phyloP scores from a whole-genome alignment of 2,888 invertebrate species.

The Heterodera filipjevi region DNA sequence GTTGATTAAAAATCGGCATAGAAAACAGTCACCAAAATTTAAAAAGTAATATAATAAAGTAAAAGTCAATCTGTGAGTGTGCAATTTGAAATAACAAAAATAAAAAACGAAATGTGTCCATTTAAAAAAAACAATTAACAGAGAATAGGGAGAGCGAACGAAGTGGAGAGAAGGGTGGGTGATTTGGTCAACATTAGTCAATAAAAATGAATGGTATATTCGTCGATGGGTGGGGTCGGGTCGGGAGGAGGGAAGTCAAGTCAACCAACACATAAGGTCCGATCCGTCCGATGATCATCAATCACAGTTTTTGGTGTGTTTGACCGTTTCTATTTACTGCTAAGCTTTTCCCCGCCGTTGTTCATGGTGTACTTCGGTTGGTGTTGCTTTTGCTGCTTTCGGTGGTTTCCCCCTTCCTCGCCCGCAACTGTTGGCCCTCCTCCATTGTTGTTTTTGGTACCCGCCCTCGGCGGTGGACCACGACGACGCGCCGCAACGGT shows the following conservation, averaged over 20 bases:
- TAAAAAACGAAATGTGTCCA: neutral
- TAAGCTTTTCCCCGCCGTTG: too few relatives aligned
- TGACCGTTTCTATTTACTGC: too few relatives aligned
- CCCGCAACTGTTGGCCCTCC: too few relatives aligned
- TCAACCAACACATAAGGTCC: neutral
- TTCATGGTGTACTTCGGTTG: too few relatives aligned
- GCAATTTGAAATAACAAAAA: neutral
- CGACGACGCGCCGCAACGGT: constrained; percentile 37
- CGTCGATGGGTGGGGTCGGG: neutral
- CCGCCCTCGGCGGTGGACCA: constrained; percentile 14
- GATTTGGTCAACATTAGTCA: too few relatives aligned
- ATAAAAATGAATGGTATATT: too few relatives aligned
- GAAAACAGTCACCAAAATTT: neutral
- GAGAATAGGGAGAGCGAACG: too few relatives aligned
- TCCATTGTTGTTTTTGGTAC: too few relatives aligned
- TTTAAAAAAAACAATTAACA: neutral
- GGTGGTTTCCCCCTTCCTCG: too few relatives aligned
- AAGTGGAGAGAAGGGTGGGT: too few relatives aligned
- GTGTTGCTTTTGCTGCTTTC: too few relatives aligned
- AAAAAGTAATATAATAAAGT: too few relatives aligned
- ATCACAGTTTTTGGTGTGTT: neutral
- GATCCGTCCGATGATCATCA: neutral
- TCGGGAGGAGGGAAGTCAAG: neutral
- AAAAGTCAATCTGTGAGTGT: neutral
- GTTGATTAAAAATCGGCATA: neutral